These are phyloP conservation scores for Halocaridina rubra DNA, from an alignment of 2,888 invertebrate genomes.

Conservation along the genomic window DNA sequence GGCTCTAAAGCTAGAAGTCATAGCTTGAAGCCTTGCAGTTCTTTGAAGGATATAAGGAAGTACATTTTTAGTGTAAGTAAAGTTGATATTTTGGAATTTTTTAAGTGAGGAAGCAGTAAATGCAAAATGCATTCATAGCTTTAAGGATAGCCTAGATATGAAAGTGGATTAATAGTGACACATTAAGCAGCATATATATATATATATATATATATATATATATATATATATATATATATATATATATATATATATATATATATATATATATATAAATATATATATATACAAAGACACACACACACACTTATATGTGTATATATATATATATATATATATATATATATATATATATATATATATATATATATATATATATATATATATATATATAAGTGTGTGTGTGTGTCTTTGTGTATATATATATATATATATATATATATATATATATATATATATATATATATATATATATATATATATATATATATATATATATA, in stretches of 20 bases:
- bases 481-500: conserved; percentile 17
- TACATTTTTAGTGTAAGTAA: no score
- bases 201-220: conserved; percentile 1
- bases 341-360: conserved; percentile 1
- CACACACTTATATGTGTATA: no score
- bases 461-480: conserved; percentile 17
- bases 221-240: conserved; percentile 1
- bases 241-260: conserved; percentile 1
- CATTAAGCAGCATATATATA: neutral
- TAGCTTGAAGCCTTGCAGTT: no score
- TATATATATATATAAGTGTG: neutral
- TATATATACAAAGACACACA: no score
- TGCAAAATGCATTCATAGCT: no score
- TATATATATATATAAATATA: conserved; percentile 11
- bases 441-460: conserved; percentile 21
- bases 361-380: neutral
- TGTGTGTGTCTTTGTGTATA: neutral
- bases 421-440: conserved; percentile 11
- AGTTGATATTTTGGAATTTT: no score
- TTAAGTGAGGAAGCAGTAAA: no score
- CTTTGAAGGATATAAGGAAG: no score
- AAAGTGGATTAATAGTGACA: neutral
- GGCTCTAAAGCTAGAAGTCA: no score
- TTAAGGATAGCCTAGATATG: no score
- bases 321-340: conserved; percentile 18